Conservation (phyloP, 2,113 vertebrate genomes). For the Odobenus rosmarus region DNA sequence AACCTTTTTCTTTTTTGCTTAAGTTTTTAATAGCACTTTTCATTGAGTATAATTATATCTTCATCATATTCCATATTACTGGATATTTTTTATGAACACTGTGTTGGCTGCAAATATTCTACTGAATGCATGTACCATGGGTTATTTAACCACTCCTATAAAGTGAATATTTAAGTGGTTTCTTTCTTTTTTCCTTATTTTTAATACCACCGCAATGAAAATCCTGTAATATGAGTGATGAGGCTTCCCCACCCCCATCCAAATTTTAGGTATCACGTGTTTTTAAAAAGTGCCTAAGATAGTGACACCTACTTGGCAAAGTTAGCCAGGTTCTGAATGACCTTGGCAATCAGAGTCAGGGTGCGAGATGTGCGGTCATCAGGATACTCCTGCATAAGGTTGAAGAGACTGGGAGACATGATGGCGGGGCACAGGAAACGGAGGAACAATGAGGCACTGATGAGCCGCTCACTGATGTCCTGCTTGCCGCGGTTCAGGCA, state of each 20-base stretch:
- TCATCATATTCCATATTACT: background rate
- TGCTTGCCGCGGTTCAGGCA: slow-evolving; percentile 92
- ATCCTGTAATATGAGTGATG: background rate
- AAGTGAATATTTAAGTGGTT: background rate
- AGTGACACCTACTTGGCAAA: slow-evolving; percentile 93
- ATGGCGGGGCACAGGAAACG: slow-evolving; percentile 98
- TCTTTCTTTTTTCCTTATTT: background rate
- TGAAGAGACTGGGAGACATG: slow-evolving; percentile 98
- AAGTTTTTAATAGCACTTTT: slow-evolving; percentile 27
- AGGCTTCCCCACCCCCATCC: background rate
- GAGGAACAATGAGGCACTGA: slow-evolving; percentile 97
- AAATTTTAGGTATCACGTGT: background rate
- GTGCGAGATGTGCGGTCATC: slow-evolving; percentile 95
- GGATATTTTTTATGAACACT: background rate
- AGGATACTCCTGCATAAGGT: slow-evolving; percentile 96
- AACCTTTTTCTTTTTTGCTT: background rate
- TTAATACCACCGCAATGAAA: slow-evolving; percentile 7
- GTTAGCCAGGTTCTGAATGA: slow-evolving; percentile 99
- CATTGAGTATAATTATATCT: background rate
- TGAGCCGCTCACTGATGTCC: slow-evolving; percentile 95
- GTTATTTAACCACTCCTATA: background rate
- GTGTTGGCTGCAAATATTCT: background rate
- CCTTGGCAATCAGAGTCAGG: slow-evolving; percentile 97
- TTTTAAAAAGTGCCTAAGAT: background rate
- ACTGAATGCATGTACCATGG: background rate